These are phyloP conservation scores for Calameuta idolon DNA, from an alignment of 2,888 invertebrate species.

Conservation along the genomic window DNA sequence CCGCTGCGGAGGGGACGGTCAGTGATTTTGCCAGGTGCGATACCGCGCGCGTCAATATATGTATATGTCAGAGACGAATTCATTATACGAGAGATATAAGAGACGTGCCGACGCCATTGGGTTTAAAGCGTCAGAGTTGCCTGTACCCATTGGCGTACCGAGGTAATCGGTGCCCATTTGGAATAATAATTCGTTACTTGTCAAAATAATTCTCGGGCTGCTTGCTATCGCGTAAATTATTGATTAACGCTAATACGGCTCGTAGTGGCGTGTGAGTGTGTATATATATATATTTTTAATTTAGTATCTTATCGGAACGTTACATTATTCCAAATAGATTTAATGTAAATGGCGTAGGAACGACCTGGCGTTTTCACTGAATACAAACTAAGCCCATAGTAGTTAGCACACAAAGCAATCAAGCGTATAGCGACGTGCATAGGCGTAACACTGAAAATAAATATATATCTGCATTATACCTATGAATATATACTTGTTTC, in stretches of 20 bases:
- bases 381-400: background rate
- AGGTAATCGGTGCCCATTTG: slow-evolving; percentile 38
- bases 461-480: background rate
- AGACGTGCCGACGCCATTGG: slow-evolving; percentile 46
- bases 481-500: too few relatives aligned
- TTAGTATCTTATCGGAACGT: background rate
- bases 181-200: slow-evolving; percentile 4
- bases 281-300: background rate
- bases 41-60: slow-evolving; percentile 9
- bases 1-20: background rate
- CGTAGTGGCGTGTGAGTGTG: background rate
- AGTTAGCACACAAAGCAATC: background rate
- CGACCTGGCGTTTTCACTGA: background rate
- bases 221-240: slow-evolving; percentile 1
- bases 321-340: background rate
- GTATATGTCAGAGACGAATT: background rate
- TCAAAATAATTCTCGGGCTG: background rate
- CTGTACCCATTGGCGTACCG: slow-evolving; percentile 51
- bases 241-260: background rate
- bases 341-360: background rate
- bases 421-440: background rate
- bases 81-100: background rate
- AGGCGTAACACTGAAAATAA: background rate
- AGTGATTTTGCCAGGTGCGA: slow-evolving; percentile 43
- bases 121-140: slow-evolving; percentile 45